Percentiles rank a stretch among this genome's conserved stretches.
phyloP scores from a whole-genome alignment of 1,140 invertebrate species.

The Diachasmimorpha longicaudata region DNA sequence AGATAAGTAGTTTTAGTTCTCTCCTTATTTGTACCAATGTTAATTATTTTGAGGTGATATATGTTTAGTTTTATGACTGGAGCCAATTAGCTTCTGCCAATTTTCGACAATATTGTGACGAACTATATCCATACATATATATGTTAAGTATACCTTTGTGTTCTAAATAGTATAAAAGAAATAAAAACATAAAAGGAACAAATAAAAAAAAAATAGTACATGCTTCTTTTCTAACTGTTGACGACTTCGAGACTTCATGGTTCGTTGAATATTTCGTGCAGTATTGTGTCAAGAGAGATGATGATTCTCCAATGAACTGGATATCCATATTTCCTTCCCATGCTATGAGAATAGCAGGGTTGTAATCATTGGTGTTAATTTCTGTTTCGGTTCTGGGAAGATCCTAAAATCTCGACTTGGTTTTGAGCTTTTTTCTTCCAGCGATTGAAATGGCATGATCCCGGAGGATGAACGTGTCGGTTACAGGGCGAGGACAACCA shows the following conservation, averaged over 20 bases:
- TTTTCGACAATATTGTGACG: too few relatives aligned
- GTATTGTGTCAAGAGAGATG: slow-evolving; percentile 29
- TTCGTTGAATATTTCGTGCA: slow-evolving; percentile 39
- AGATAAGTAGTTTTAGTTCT: too few relatives aligned
- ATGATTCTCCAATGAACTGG: slow-evolving; percentile 34
- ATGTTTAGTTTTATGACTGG: too few relatives aligned
- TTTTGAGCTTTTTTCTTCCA: slow-evolving; percentile 35
- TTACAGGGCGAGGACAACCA: slow-evolving; percentile 37
- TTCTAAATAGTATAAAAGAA: too few relatives aligned
- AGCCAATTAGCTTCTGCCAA: too few relatives aligned
- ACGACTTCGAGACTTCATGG: slow-evolving; percentile 29
- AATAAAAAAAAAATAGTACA: too few relatives aligned
- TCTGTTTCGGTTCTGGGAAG: slow-evolving; percentile 37
- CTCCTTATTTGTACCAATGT: too few relatives aligned
- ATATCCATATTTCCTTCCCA: slow-evolving; percentile 41
- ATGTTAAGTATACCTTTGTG: too few relatives aligned
- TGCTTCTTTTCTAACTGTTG: slow-evolving; percentile 24
- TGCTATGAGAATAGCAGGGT: slow-evolving; percentile 28
- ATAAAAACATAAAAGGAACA: too few relatives aligned
- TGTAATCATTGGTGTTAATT: slow-evolving; percentile 34
- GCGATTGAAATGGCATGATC: slow-evolving; percentile 36
- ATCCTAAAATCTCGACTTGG: slow-evolving; percentile 43
- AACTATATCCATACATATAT: too few relatives aligned
- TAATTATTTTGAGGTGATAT: too few relatives aligned
- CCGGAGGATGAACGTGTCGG: slow-evolving; percentile 33